Conservation (phyloP, 2,797 vertebrate genomes). For the Arctocebus calabarensis region DNA sequence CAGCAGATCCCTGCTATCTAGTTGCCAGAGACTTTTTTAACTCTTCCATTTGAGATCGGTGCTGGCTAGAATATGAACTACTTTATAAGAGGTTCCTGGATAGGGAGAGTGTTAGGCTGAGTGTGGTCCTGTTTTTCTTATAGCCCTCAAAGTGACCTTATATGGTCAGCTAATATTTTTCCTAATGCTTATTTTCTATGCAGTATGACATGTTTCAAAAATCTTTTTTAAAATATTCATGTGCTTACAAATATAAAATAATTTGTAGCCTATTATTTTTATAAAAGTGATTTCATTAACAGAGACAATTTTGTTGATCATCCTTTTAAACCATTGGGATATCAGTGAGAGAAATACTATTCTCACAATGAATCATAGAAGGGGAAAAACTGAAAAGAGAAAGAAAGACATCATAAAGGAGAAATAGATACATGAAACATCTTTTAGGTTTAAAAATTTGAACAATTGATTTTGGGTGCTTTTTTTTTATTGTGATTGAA, state of each 20-base stretch:
- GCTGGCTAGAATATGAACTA: too few relatives aligned
- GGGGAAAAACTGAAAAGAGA: background rate
- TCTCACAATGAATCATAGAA: background rate
- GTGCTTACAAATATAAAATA: background rate
- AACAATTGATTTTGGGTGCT: background rate
- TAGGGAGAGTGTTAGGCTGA: background rate
- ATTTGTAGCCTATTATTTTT: background rate
- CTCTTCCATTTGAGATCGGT: too few relatives aligned
- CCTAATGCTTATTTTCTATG: background rate
- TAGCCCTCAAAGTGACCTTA: background rate
- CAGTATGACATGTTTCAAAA: background rate
- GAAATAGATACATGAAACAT: background rate
- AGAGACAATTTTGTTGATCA: background rate
- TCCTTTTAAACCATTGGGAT: background rate
- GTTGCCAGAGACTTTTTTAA: too few relatives aligned
- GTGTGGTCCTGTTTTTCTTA: background rate
- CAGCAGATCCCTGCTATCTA: too few relatives aligned
- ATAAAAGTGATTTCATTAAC: background rate
- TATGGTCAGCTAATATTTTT: background rate
- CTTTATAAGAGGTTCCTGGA: background rate
- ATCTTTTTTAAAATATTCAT: background rate
- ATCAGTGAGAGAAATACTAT: background rate
- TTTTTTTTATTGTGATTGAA: background rate
- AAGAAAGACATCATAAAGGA: background rate
- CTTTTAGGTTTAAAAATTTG: slow-evolving; percentile 2